Evolutionary conservation across 1,140 invertebrate genomes (phyloP).

Genomic region (Alviniconcha marisindica): DNA sequence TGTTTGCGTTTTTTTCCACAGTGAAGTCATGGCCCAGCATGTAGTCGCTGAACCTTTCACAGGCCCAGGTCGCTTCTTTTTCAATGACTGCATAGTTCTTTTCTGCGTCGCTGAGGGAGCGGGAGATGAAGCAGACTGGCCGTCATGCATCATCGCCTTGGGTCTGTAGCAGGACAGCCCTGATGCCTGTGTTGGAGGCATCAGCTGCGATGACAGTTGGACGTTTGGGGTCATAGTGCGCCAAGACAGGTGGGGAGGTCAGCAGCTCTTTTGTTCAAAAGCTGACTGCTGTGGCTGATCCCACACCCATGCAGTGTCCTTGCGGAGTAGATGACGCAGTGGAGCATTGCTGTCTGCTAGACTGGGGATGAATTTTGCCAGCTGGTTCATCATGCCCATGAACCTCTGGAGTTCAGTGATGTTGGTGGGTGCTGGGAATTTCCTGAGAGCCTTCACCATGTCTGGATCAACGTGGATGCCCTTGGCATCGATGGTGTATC

Average conservation of each 20-base stretch:
- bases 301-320: conserved; percentile 45
- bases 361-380: too few species aligned
- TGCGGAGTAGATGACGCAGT: conserved; percentile 41
- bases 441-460: too few species aligned
- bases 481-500: too few species aligned
- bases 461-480: too few species aligned
- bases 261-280: conserved; percentile 44
- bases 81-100: too few species aligned
- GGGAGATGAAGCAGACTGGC: conserved; percentile 51
- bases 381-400: too few species aligned
- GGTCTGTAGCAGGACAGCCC: conserved; percentile 46
- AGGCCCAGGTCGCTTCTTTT: conserved; percentile 78
- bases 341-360: too few species aligned
- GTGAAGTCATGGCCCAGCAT: conserved; percentile 70
- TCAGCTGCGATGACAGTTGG: conserved; percentile 48
- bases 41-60: conserved; percentile 78
- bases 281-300: conserved; percentile 31
- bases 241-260: conserved; percentile 31
- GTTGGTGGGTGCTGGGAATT: too few species aligned
- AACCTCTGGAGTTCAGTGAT: too few species aligned
- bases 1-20: conserved; percentile 42
- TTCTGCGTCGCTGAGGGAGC: conserved; percentile 65
- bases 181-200: conserved; percentile 50
- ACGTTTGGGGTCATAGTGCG: conserved; percentile 44
- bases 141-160: conserved; percentile 1